Evolutionary conservation across 2,113 vertebrate genomes (phyloP), one percentile per base, ranked within the genome.

Genomic region (Neomonachus schauinslandi): DNA sequence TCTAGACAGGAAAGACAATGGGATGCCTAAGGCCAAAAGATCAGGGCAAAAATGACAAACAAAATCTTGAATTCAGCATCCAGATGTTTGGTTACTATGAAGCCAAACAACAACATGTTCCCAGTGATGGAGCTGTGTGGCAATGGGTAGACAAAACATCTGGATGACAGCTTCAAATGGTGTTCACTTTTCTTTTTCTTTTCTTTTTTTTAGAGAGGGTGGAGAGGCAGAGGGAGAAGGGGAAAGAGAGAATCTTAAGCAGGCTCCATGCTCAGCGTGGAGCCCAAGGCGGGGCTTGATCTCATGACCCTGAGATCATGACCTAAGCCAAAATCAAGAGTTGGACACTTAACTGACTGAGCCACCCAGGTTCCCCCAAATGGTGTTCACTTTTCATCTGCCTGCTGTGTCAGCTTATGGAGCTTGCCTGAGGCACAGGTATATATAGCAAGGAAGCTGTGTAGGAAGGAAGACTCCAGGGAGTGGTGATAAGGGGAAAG

Each of bases 61-160:
- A 74, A 83, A 61, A 74, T 93, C 26, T 61, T 95, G 55, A 65
- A 53, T 61, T 91, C 82, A 87, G 24, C 67, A 92, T 92, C 13
- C 49, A 96, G 59, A 74, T 83, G 9, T 96, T 93, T 96, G 61
- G 22, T 69, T 86, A 4, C 77, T 92, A 49, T 91, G 59, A 95
- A 96, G 65, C 5, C 16, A 94, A 94, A 86, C 7, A 74, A 26
- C 8, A n/a, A 79, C 31, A 91, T 18, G 49, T 96, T 95, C 59
- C n/a, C 11, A 33, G 89, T 74, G 26, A 93, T 69, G 61, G 42
- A 96, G 12, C 49, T 93, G 3, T 4, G 28, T 86, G 39, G 22
- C 4, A 7, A 39, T 7, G 0, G 19, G 53, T 63, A 93, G 86
- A 86, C n/a, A 92, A 90, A 97, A 63, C 33, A 79, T 94, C 72